Evolutionary conservation across 2,113 vertebrate species (phyloP).

Genomic region (Pachypanchax playfairii): DNA sequence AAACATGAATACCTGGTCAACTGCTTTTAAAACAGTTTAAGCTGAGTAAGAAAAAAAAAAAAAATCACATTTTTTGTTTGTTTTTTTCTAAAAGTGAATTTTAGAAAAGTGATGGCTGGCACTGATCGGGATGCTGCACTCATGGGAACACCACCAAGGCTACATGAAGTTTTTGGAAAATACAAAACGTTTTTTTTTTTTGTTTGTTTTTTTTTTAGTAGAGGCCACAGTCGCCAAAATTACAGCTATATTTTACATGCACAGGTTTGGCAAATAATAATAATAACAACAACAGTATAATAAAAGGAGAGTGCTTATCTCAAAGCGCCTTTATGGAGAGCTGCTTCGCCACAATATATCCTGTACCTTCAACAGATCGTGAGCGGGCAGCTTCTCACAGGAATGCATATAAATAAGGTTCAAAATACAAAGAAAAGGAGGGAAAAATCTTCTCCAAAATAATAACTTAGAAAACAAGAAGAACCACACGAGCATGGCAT

Average conservation of each 20-base stretch:
- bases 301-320: constrained; percentile 11
- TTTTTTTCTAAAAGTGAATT: constrained; percentile 50
- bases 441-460: constrained; percentile 7
- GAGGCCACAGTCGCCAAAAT: constrained; percentile 12
- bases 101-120: constrained; percentile 68
- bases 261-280: constrained; percentile 36
- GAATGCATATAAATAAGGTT: constrained; percentile 58
- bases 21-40: constrained; percentile 56
- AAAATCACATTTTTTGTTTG: constrained; percentile 31
- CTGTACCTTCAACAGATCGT: constrained; percentile 60
- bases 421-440: constrained; percentile 5
- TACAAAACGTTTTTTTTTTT: too few species aligned
- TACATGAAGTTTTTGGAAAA: constrained; percentile 42
- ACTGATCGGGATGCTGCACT: constrained; percentile 59
- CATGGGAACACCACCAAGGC: constrained; percentile 37
- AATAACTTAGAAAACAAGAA: constrained; percentile 31
- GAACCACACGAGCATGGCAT: constrained; percentile 44
- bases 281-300: too few species aligned
- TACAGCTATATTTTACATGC: constrained; percentile 47
- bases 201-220: constrained; percentile 9
- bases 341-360: constrained; percentile 40
- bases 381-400: constrained; percentile 48
- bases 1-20: constrained; percentile 34
- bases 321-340: constrained; percentile 17
- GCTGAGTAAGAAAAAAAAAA: constrained; percentile 46